Base-by-base conservation (phyloP, 2,888 invertebrate species). In the Ligdia adustata region DNA sequence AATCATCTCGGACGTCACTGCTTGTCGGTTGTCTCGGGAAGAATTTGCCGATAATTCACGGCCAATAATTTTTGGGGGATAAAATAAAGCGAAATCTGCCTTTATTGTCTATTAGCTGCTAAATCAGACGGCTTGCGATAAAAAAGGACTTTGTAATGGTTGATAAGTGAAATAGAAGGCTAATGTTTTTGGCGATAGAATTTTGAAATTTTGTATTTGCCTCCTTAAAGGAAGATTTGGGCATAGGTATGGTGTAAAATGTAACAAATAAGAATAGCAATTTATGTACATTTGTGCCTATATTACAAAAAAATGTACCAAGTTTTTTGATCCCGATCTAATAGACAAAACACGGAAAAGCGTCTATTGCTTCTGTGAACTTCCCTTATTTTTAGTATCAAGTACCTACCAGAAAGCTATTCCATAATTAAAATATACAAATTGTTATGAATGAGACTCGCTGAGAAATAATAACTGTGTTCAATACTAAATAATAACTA, bases 1-100 rank as follows among this genome's bases (percentile, higher is more conserved):
- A 81, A 85, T 84, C 84, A 85, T 85, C 76, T 66, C 47, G 51
- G 67, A 72, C 75, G 82, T 79, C 82, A 69, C 57, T 61, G 55
- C 56, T 58, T 57, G 69, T 43, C 67, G 64, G 60, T 55, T 54
- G 52, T 52, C 56, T 41, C 48, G 56, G 64, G 71, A 68, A 64
- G 65, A 63, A 75, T 73, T 69, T 70, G 72, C 60, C 63, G 69
- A 66, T 66, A 73, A 70, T 63, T 66, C 63, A 62, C 58, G 57
- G 56, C 62, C 62, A 69, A 69, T 70, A 63, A 71, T 69, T 67
- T 64, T 57, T 41, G 47, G 58, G 39, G 52, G 51, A 62, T 57
- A 52, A 51, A 53, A 51, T 47, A 44, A 48, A 31, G 18, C 13
- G 37, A 53, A 47, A 53, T 52, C 51, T 39, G 44, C 46, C 50